Evolutionary conservation across 1,140 invertebrate genomes (phyloP).

Genomic region (Pissodes strobi): DNA sequence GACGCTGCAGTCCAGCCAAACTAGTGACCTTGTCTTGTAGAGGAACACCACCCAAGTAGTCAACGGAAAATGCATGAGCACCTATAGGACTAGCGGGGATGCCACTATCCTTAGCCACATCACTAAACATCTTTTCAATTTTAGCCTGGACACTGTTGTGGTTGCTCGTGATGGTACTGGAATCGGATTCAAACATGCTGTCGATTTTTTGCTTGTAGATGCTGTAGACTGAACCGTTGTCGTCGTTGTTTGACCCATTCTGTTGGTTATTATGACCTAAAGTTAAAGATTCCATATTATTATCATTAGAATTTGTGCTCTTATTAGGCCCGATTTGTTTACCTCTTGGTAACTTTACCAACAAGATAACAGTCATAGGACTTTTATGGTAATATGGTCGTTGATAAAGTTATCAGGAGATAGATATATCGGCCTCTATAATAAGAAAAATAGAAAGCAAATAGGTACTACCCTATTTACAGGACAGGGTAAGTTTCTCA

Average conservation of each 20-base stretch:
- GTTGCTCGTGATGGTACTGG: constrained; percentile 53
- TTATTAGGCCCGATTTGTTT: not conserved
- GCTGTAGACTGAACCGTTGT: constrained; percentile 62
- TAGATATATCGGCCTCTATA: too few species aligned
- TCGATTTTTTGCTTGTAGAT: constrained; percentile 82
- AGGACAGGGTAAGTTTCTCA: too few species aligned
- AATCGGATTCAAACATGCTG: constrained; percentile 77
- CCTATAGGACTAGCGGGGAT: constrained; percentile 55
- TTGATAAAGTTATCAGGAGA: too few species aligned
- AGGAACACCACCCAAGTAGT: constrained; percentile 80
- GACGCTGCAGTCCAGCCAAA: constrained; percentile 78
- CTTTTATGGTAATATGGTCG: too few species aligned
- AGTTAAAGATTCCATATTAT: not conserved
- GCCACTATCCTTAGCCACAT: constrained; percentile 70
- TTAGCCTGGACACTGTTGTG: constrained; percentile 80
- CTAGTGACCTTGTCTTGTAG: constrained; percentile 79
- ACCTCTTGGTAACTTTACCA: too few species aligned
- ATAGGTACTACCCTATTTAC: too few species aligned
- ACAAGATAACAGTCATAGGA: not conserved
- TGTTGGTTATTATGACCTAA: too few species aligned
- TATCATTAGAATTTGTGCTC: not conserved
- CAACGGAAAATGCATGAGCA: constrained; percentile 70
- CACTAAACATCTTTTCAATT: constrained; percentile 84
- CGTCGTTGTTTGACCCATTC: constrained; percentile 55
- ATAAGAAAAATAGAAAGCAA: too few species aligned